Percentiles rank a stretch among this genome's conserved stretches.
Conservation (phyloP, 1,140 invertebrate genomes). For the Pseudomyrmex dendroicus region DNA sequence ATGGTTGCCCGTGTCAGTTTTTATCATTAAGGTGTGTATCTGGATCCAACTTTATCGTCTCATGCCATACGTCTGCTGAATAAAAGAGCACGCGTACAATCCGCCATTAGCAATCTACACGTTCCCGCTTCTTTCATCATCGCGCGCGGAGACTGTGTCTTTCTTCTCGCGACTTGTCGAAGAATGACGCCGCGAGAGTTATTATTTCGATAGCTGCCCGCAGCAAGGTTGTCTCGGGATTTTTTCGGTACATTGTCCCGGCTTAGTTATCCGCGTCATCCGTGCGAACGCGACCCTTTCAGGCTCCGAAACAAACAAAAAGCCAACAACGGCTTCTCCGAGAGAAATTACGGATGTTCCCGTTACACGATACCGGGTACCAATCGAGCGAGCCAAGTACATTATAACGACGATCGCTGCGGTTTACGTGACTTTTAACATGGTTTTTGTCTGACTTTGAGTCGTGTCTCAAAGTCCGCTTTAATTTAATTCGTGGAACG, state of each 20-base stretch:
- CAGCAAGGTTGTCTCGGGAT: slow-evolving; percentile 18
- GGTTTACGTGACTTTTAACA: slow-evolving; percentile 55
- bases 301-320: slow-evolving; percentile 63
- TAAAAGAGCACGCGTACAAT: slow-evolving; percentile 24
- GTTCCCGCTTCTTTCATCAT: slow-evolving; percentile 58
- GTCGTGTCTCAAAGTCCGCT: not conserved
- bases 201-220: slow-evolving; percentile 65
- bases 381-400: slow-evolving; percentile 10
- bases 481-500: not conserved
- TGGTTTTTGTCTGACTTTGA: slow-evolving; percentile 46
- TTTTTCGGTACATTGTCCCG: slow-evolving; percentile 19
- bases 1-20: slow-evolving; percentile 51
- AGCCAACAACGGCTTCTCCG: slow-evolving; percentile 23
- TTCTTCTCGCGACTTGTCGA: slow-evolving; percentile 53
- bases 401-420: slow-evolving; percentile 18
- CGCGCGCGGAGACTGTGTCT: slow-evolving; percentile 35
- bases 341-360: slow-evolving; percentile 68
- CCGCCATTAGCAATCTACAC: slow-evolving; percentile 63
- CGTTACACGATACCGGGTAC: slow-evolving; percentile 64
- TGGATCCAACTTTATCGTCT: slow-evolving; percentile 59
- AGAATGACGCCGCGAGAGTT: slow-evolving; percentile 48
- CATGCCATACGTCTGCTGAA: not conserved
- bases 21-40: slow-evolving; percentile 64
- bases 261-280: slow-evolving; percentile 29
- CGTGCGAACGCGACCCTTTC: slow-evolving; percentile 39